Evolutionary conservation across 1,140 invertebrate species (phyloP), one percentile per base, ranked within the genome.

Genomic region (Lineus longissimus): DNA sequence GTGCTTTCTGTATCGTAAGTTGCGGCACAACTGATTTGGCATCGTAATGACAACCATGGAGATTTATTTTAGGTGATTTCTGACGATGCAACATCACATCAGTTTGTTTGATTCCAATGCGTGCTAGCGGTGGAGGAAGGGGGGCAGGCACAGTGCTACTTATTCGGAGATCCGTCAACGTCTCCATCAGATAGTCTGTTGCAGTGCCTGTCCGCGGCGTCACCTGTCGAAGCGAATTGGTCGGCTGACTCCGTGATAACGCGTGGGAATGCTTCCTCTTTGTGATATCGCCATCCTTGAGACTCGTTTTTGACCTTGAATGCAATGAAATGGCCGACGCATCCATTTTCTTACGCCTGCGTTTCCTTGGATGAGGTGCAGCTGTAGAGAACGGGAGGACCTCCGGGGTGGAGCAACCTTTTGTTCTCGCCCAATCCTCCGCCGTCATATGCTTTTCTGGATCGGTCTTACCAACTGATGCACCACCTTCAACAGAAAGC

Each of bases 401-500:
- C 47, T 51, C 47, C n/a, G 47, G 47, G 9, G 47, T 51, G 47
- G 47, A 51, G 47, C 47, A 69, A 15, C 70, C 72, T 33, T 65
- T n/a, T 6, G 29, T 58, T n/a, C 64, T 47, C 30, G 68, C 70
- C 68, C 69, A 68, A 22, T 72, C 69, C 33, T 71, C 54, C 13
- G 72, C 65, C 45, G 68, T 72, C 43, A 66, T 22, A 17, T 69
- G 66, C 9, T 64, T 51, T 33, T 69, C 66, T 55, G 65, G 73
- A 58, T 79, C 77, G 7, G 71, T 67, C 31, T 63, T 51, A 2
- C 45, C 51, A 13, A 74, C 30, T 22, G 66, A 70, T 7, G 76
- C 76, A 31, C 72, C 72, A 13, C 77, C 77, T 58, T 77, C 75
- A 13, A 70, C 55, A 27, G 70, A 65, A 1, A 79, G 68, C 17